Conservation (phyloP, 2,797 vertebrate genomes). For the Phataginus tetradactyla region DNA sequence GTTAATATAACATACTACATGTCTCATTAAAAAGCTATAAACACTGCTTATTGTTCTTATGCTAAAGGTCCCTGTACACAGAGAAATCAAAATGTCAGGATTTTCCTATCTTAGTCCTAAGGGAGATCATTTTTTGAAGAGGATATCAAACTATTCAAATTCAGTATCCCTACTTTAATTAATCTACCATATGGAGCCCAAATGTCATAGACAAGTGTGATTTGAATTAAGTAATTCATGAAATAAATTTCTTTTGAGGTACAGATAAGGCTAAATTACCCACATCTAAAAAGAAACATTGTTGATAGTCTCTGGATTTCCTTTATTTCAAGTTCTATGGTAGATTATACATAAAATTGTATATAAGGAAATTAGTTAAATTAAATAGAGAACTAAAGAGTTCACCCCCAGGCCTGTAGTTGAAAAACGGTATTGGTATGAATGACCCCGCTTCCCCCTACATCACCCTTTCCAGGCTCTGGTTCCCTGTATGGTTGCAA, state of each 20-base stretch:
- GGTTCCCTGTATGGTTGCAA: neutral
- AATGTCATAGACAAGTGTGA: constrained; percentile 59
- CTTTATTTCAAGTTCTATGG: neutral
- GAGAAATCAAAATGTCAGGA: constrained; percentile 63
- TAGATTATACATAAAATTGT: neutral
- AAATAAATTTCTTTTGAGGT: constrained; percentile 36
- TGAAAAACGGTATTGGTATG: neutral
- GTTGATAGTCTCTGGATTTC: neutral
- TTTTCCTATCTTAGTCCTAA: constrained; percentile 47
- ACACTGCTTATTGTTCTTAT: constrained; percentile 41
- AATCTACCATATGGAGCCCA: constrained; percentile 52
- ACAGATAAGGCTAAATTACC: constrained; percentile 39
- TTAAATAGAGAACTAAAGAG: neutral
- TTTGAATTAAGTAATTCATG: constrained; percentile 57
- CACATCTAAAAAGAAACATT: neutral
- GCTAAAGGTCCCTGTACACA: neutral
- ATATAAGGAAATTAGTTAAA: neutral
- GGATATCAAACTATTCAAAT: constrained; percentile 36
- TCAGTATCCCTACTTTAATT: constrained; percentile 67
- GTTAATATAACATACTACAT: too few relatives aligned
- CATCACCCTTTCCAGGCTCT: neutral
- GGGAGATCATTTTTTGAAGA: constrained; percentile 54
- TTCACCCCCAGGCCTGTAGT: neutral
- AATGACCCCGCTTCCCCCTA: neutral
- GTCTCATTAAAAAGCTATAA: constrained; percentile 57